phyloP scores from a whole-genome alignment of 2,888 invertebrate genomes.

The Ophraella communa region DNA sequence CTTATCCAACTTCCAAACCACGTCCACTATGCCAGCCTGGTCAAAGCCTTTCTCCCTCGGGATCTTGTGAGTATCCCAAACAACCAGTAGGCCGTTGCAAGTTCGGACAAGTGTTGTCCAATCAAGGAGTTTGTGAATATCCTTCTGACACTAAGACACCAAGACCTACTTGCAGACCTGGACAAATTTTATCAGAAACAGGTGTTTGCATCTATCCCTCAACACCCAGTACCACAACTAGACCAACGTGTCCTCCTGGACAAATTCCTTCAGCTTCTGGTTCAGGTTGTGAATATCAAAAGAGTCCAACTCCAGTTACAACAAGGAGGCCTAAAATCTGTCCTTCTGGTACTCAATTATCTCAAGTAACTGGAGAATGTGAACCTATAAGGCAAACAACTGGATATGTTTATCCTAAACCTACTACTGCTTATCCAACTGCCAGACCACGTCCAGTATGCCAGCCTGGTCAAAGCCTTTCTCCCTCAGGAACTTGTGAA shows the following conservation, averaged over 20 bases:
- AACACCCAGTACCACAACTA: too few relatives aligned
- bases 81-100: conserved; percentile 52
- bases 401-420: conserved; percentile 21
- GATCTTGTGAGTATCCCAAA: conserved; percentile 27
- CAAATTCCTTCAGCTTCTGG: conserved; percentile 1
- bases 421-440: background rate
- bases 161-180: conserved; percentile 34
- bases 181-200: conserved; percentile 27
- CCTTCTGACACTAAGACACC: background rate
- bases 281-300: conserved; percentile 24
- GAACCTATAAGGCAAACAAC: conserved; percentile 9
- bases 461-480: conserved; percentile 22
- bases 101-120: conserved; percentile 42
- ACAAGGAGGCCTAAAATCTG: conserved; percentile 4
- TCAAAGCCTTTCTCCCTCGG: conserved; percentile 16
- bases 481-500: conserved; percentile 22
- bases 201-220: conserved; percentile 35
- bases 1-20: conserved; percentile 5
- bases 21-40: conserved; percentile 21
- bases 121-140: conserved; percentile 25
- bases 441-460: conserved; percentile 14
- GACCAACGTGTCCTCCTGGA: background rate
- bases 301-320: background rate
- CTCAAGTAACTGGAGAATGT: conserved; percentile 14
- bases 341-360: conserved; percentile 30